A percentile compares a stretch with the other conserved stretches of the same genome.
Conservation (phyloP, 2,113 vertebrate species). For the Neotoma lepida region DNA sequence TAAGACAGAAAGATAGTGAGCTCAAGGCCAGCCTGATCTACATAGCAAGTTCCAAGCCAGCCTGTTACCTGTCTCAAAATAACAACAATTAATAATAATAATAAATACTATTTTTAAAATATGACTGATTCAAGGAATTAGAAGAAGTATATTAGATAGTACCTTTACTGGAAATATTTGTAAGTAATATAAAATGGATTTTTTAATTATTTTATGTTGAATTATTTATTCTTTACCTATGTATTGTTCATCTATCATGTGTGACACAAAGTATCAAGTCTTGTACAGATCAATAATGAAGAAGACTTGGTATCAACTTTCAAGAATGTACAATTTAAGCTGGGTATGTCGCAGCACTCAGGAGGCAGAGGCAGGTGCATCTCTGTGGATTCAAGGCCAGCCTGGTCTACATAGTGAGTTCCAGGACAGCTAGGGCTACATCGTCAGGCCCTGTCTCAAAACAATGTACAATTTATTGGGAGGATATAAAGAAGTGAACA, state of each 20-base stretch:
- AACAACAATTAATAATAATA: not conserved
- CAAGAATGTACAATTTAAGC: not conserved
- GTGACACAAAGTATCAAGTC: slow-evolving; percentile 8
- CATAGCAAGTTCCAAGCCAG: not conserved
- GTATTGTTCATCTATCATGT: slow-evolving; percentile 13
- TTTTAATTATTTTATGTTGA: slow-evolving; percentile 54
- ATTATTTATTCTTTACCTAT: slow-evolving; percentile 33
- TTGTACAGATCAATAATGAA: slow-evolving; percentile 25
- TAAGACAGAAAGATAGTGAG: not conserved
- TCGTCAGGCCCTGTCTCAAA: not conserved
- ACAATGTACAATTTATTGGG: slow-evolving; percentile 27
- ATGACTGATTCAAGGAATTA: not conserved
- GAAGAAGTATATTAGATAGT: not conserved
- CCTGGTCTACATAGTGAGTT: not conserved
- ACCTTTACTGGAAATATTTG: not conserved
- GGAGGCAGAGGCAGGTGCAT: not conserved
- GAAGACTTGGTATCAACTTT: slow-evolving; percentile 5
- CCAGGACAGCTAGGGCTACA: not conserved
- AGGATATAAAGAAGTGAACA: slow-evolving; percentile 21
- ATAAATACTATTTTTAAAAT: not conserved
- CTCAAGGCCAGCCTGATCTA: not conserved
- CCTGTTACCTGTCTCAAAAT: not conserved
- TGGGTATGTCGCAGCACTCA: not conserved
- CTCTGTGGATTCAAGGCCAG: not conserved
- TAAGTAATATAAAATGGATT: not conserved